Percentiles rank a stretch among this genome's conserved stretches.
These are phyloP conservation scores for Xylota sylvarum DNA, from an alignment of 2,888 invertebrate species.

Conservation along the genomic window DNA sequence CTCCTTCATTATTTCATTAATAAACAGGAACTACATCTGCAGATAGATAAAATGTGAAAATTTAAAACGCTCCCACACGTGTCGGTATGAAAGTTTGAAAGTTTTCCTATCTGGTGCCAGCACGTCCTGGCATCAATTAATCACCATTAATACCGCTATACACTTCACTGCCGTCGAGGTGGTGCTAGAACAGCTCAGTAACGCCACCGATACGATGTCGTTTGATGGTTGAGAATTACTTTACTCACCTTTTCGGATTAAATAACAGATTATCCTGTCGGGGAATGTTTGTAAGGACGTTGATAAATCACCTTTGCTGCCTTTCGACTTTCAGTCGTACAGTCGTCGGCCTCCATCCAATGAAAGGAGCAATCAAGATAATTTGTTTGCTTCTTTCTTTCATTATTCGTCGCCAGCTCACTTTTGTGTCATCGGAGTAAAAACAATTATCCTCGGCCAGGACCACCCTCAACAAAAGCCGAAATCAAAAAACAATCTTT, in stretches of 20 bases:
- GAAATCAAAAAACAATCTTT: not conserved
- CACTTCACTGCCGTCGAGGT: not conserved
- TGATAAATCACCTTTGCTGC: slow-evolving; percentile 39
- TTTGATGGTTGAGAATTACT: slow-evolving; percentile 12
- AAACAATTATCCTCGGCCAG: slow-evolving; percentile 4
- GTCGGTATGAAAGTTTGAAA: not conserved
- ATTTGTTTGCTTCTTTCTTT: slow-evolving; percentile 31
- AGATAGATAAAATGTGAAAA: not conserved
- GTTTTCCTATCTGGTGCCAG: not conserved
- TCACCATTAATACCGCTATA: slow-evolving; percentile 2
- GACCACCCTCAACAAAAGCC: not conserved
- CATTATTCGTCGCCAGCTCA: too few relatives aligned
- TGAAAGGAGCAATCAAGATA: slow-evolving; percentile 35
- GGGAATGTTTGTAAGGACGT: slow-evolving; percentile 3
- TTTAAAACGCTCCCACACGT: slow-evolving; percentile 5
- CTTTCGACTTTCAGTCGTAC: not conserved
- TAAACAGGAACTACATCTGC: not conserved
- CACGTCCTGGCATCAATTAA: slow-evolving; percentile 14
- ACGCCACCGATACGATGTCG: not conserved
- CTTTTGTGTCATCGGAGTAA: not conserved
- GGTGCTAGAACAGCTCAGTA: not conserved
- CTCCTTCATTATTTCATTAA: not conserved
- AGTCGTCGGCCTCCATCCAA: not conserved
- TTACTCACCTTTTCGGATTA: slow-evolving; percentile 19
- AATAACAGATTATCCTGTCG: slow-evolving; percentile 20